A percentile compares a stretch with the other conserved stretches of the same genome.
phyloP scores from a whole-genome alignment of 1,140 invertebrate species.

The Potamilus streckersoni region DNA sequence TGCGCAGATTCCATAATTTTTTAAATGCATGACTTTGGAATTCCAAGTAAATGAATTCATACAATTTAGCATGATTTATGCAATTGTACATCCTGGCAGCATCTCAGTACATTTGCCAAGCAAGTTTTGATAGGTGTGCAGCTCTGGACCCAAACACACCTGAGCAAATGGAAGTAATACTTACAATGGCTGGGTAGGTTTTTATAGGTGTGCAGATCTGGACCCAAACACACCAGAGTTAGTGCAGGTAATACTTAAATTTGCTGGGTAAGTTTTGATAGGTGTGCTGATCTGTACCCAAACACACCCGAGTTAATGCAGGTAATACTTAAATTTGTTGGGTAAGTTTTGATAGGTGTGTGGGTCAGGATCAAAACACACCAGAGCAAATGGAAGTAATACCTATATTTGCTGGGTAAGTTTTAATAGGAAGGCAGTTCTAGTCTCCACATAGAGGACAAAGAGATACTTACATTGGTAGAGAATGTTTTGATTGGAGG shows the following conservation, averaged over 20 bases:
- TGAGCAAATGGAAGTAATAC: too few relatives aligned
- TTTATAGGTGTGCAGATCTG: neutral
- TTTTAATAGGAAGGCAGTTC: too few relatives aligned
- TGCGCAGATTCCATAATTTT: too few relatives aligned
- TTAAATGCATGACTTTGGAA: too few relatives aligned
- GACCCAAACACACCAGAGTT: neutral
- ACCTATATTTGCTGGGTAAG: too few relatives aligned
- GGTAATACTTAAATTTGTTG: neutral
- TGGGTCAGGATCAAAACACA: neutral
- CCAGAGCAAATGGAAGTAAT: neutral
- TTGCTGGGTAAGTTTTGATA: neutral
- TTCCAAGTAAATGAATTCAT: too few relatives aligned
- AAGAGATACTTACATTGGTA: constrained; percentile 51
- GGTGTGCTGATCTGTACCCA: neutral
- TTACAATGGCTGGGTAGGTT: too few relatives aligned
- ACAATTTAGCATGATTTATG: too few relatives aligned
- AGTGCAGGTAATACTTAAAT: neutral
- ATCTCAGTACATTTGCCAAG: too few relatives aligned
- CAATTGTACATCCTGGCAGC: too few relatives aligned
- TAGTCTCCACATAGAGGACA: neutral
- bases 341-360: neutral
- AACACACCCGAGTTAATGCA: neutral
- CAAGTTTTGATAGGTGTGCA: too few relatives aligned
- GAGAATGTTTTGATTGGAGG: constrained; percentile 68
- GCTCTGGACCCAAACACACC: too few relatives aligned